phyloP scores from a whole-genome alignment of 2,113 vertebrate genomes.

The Mormyrus lacerda region DNA sequence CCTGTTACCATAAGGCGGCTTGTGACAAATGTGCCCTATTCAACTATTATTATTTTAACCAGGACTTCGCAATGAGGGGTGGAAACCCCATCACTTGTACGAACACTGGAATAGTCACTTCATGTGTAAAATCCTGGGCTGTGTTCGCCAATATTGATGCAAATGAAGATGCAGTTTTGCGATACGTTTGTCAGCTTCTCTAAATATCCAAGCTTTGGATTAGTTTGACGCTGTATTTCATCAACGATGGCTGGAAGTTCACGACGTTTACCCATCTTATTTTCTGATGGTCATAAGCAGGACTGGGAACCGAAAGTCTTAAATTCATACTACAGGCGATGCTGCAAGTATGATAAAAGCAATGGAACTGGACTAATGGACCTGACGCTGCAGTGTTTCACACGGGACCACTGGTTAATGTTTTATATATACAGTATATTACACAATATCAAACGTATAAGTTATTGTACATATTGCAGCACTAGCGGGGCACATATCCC shows the following conservation, averaged over 20 bases:
- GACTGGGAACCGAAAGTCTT: background rate
- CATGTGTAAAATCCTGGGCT: background rate
- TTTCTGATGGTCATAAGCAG: background rate
- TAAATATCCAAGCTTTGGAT: background rate
- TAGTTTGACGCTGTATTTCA: background rate
- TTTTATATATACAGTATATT: background rate
- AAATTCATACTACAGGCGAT: background rate
- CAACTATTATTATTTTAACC: background rate
- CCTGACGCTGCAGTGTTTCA: background rate
- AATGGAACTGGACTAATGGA: background rate
- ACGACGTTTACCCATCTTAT: background rate
- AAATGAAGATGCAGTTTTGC: no score
- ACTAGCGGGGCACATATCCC: no score
- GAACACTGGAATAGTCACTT: background rate
- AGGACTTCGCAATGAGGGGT: background rate
- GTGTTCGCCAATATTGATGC: no score
- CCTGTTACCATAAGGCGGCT: background rate
- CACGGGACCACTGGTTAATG: background rate
- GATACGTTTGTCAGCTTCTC: background rate
- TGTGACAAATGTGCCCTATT: background rate
- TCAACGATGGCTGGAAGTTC: background rate
- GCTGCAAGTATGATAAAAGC: background rate
- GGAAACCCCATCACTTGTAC: background rate
- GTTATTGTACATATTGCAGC: no score
- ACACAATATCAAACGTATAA: no score